Percentiles rank a stretch among this genome's conserved stretches.
phyloP scores from a whole-genome alignment of 1,140 invertebrate genomes.

The Stegodyphus mimosarum region DNA sequence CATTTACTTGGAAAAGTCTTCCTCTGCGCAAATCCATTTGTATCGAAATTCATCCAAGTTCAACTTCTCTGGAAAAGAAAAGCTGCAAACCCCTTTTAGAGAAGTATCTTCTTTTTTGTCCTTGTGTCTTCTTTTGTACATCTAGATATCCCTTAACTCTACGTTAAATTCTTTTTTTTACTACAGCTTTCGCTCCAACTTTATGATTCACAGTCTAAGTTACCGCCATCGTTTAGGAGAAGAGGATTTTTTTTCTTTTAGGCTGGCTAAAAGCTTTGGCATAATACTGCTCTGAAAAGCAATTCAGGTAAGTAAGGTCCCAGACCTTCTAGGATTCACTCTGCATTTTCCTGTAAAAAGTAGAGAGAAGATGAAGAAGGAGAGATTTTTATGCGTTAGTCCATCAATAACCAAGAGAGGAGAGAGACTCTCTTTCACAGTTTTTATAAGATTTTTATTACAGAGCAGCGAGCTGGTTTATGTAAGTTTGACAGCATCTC shows the following conservation, averaged over 20 bases:
- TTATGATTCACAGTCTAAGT: constrained; percentile 32
- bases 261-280: not conserved
- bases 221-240: constrained; percentile 5
- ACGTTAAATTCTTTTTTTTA: not conserved
- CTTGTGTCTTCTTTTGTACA: not conserved
- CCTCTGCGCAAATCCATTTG: no score
- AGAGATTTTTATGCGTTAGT: constrained; percentile 19
- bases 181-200: not conserved
- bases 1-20: no score
- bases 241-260: constrained; percentile 22
- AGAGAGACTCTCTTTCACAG: constrained; percentile 20
- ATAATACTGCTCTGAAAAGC: constrained; percentile 28
- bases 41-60: no score
- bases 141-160: not conserved
- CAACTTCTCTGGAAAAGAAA: no score
- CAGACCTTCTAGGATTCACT: not conserved
- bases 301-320: constrained; percentile 44
- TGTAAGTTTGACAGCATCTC: constrained; percentile 32
- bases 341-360: constrained; percentile 1
- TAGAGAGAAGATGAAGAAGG: constrained; percentile 18
- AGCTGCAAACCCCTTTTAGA: no score
- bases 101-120: no score
- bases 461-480: constrained; percentile 20
- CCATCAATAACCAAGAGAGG: constrained; percentile 32
- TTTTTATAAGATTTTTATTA: constrained; percentile 18